phyloP scores from a whole-genome alignment of 2,888 invertebrate genomes.

The Liodrosophila aerea region DNA sequence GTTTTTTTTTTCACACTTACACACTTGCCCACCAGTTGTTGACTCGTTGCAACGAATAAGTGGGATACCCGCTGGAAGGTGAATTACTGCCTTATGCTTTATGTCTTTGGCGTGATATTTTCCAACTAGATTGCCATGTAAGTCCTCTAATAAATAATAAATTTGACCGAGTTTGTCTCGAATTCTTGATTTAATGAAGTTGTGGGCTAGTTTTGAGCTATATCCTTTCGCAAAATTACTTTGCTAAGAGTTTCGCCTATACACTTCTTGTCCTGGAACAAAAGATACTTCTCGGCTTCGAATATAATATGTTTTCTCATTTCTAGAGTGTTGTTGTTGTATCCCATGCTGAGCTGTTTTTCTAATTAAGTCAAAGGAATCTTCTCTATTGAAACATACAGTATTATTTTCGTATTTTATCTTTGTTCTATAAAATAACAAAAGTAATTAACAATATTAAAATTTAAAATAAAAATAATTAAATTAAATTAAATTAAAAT shows the following conservation, averaged over 20 bases:
- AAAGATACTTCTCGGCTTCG: neutral
- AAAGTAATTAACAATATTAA: too few relatives aligned
- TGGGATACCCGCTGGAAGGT: slow-evolving; percentile 5
- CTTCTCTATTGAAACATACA: too few relatives aligned
- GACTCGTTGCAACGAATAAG: too few relatives aligned
- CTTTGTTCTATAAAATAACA: too few relatives aligned
- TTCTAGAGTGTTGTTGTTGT: too few relatives aligned
- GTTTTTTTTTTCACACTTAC: too few relatives aligned
- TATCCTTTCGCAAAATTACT: neutral
- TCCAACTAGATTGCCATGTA: neutral
- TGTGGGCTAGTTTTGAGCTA: neutral
- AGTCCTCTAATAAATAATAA: slow-evolving; percentile 3
- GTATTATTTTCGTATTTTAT: too few relatives aligned
- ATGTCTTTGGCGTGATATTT: slow-evolving; percentile 10
- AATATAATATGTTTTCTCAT: neutral
- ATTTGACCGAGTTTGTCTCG: neutral
- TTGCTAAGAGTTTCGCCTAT: neutral
- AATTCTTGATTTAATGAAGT: slow-evolving; percentile 3
- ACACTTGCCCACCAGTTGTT: too few relatives aligned
- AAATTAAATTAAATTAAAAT: too few relatives aligned
- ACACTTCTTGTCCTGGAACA: neutral
- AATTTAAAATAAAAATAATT: too few relatives aligned
- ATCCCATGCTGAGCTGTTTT: too few relatives aligned
- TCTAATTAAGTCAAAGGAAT: too few relatives aligned
- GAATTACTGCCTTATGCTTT: slow-evolving; percentile 4